These are phyloP conservation scores for Drusus annulatus DNA, from an alignment of 1,140 invertebrate genomes.

Conservation along the genomic window DNA sequence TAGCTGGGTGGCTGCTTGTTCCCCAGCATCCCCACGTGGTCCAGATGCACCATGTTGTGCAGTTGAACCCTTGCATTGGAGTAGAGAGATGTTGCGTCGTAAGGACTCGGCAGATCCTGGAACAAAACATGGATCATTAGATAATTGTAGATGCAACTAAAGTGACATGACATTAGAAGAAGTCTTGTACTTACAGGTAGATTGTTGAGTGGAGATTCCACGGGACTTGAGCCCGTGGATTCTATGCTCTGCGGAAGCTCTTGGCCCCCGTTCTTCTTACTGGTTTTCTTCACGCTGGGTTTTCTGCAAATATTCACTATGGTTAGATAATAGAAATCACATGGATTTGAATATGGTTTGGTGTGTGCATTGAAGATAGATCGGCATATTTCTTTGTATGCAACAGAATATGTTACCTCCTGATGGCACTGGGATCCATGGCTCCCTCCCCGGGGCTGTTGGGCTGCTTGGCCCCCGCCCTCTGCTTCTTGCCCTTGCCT, in stretches of 20 bases:
- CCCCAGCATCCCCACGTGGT: conserved; percentile 71
- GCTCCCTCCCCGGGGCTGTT: conserved; percentile 66
- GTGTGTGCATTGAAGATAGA: no score
- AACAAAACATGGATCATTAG: not conserved
- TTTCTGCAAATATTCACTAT: conserved; percentile 70
- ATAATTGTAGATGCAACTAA: no score
- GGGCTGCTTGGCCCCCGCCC: conserved; percentile 70
- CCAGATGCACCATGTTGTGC: conserved; percentile 70
- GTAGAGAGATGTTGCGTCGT: conserved; percentile 84
- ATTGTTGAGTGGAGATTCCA: conserved; percentile 77
- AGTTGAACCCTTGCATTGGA: conserved; percentile 82
- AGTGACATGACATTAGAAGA: no score
- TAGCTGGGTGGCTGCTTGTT: conserved; percentile 88
- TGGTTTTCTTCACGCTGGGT: conserved; percentile 84
- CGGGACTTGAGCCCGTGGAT: conserved; percentile 74
- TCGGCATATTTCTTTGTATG: no score
- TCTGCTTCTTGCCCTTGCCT: conserved; percentile 76
- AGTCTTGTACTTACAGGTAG: conserved; percentile 65
- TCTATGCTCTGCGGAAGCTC: conserved; percentile 80
- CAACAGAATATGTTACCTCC: conserved; percentile 58
- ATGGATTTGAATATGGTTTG: no score
- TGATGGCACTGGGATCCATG: conserved; percentile 62
- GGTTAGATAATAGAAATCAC: no score
- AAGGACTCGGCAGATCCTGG: conserved; percentile 79
- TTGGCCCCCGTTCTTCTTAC: conserved; percentile 70